These are phyloP conservation scores for Podarcis muralis DNA, from an alignment of 2,113 vertebrate genomes.

Conservation along the genomic window DNA sequence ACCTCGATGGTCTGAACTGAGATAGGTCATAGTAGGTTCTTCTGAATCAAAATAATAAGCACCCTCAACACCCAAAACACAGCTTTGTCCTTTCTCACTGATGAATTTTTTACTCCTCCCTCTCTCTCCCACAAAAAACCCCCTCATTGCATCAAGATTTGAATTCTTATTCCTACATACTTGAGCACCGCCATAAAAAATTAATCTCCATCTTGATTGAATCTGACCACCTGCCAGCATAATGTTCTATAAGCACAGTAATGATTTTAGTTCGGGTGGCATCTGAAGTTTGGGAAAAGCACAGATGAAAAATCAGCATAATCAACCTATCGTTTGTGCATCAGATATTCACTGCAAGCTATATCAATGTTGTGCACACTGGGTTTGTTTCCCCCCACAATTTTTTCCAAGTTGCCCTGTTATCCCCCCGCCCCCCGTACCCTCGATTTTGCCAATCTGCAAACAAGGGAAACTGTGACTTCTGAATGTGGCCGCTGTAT, in stretches of 20 bases:
- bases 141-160: neutral
- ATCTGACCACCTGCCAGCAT: constrained; percentile 18
- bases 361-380: neutral
- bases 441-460: too few relatives aligned
- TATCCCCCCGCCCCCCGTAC: too few relatives aligned
- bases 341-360: neutral
- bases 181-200: neutral
- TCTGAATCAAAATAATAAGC: constrained; percentile 11
- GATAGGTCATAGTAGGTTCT: constrained; percentile 28
- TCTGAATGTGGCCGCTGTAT: too few relatives aligned
- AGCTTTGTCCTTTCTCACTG: neutral
- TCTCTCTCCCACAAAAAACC: neutral
- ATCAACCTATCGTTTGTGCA: neutral
- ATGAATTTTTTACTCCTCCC: neutral
- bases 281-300: neutral
- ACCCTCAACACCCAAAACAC: neutral
- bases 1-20: constrained; percentile 6
- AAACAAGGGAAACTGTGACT: too few relatives aligned
- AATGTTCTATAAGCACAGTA: neutral
- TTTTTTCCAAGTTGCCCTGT: too few relatives aligned
- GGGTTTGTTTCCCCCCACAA: neutral
- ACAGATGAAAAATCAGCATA: constrained; percentile 4
- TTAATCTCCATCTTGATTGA: constrained; percentile 9
- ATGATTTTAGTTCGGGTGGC: neutral
- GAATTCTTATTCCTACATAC: constrained; percentile 14